A percentile compares a stretch with the other conserved stretches of the same genome.
phyloP scores from a whole-genome alignment of 2,797 vertebrate genomes.

The Thunnus albacares region DNA sequence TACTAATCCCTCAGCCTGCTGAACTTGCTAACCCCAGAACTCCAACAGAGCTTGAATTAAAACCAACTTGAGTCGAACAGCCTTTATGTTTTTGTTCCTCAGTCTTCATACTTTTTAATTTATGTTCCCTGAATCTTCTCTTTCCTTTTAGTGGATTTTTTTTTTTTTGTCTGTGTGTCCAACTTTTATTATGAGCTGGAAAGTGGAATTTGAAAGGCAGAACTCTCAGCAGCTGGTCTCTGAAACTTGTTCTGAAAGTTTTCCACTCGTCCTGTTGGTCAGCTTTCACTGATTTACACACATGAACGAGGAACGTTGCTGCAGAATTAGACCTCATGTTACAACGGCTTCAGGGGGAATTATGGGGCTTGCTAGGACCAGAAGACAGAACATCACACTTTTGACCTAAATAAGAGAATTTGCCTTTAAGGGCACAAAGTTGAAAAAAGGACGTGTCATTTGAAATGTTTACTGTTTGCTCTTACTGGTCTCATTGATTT shows the following conservation, averaged over 20 bases:
- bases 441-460: too few relatives aligned
- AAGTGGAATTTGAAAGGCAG: not conserved
- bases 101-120: not conserved
- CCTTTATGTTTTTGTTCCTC: not conserved
- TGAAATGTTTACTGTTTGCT: not conserved
- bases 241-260: not conserved
- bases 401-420: not conserved
- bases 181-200: not conserved
- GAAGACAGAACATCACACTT: slow-evolving; percentile 1
- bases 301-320: not conserved
- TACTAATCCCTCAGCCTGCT: slow-evolving; percentile 37
- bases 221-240: not conserved
- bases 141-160: not conserved
- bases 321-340: slow-evolving; percentile 14
- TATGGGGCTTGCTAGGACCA: not conserved
- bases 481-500: too few relatives aligned
- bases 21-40: slow-evolving; percentile 42
- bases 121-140: not conserved
- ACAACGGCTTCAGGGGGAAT: slow-evolving; percentile 7
- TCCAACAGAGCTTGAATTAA: not conserved
- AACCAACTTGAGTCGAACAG: not conserved
- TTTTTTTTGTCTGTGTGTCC: not conserved
- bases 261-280: not conserved
- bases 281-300: not conserved
- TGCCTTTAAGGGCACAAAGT: not conserved